A percentile compares a stretch with the other conserved stretches of the same genome.
These are phyloP conservation scores for Malurus alboscapulatus DNA, from an alignment of 2,113 vertebrate species.

Conservation along the genomic window DNA sequence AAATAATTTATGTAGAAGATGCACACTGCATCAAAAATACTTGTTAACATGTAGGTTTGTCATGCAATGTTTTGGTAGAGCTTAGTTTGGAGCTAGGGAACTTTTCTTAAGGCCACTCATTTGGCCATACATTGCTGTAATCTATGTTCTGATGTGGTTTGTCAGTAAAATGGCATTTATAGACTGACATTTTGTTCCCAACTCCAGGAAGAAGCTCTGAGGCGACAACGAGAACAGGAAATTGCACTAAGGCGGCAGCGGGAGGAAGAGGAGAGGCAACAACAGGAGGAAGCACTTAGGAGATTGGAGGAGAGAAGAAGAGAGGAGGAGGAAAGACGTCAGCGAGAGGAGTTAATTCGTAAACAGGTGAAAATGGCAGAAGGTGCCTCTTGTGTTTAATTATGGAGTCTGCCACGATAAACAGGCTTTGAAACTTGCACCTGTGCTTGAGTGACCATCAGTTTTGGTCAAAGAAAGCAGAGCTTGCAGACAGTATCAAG, in stretches of 20 bases:
- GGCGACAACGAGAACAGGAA: constrained; percentile 83
- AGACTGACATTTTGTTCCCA: neutral
- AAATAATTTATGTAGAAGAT: neutral
- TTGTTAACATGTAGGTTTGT: neutral
- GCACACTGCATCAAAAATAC: neutral
- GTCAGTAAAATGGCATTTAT: neutral
- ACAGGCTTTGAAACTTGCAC: neutral
- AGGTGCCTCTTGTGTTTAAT: neutral
- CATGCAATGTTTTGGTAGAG: neutral
- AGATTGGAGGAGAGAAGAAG: constrained; percentile 87
- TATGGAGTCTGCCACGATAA: neutral
- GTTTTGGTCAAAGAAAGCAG: neutral
- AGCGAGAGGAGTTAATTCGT: constrained; percentile 89
- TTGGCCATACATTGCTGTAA: neutral
- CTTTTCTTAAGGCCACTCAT: neutral
- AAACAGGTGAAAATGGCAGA: constrained; percentile 82
- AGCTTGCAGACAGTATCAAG: neutral
- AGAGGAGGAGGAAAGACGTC: constrained; percentile 91
- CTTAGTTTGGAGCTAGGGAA: neutral
- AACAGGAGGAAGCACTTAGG: constrained; percentile 89
- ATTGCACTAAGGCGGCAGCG: constrained; percentile 87
- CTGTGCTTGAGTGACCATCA: accelerated
- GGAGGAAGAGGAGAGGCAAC: constrained; percentile 91
- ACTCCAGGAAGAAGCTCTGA: constrained; percentile 79
- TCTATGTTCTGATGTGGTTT: neutral